These are phyloP conservation scores for Mormyrus iriodes DNA, from an alignment of 2,113 vertebrate genomes.

Conservation along the genomic window DNA sequence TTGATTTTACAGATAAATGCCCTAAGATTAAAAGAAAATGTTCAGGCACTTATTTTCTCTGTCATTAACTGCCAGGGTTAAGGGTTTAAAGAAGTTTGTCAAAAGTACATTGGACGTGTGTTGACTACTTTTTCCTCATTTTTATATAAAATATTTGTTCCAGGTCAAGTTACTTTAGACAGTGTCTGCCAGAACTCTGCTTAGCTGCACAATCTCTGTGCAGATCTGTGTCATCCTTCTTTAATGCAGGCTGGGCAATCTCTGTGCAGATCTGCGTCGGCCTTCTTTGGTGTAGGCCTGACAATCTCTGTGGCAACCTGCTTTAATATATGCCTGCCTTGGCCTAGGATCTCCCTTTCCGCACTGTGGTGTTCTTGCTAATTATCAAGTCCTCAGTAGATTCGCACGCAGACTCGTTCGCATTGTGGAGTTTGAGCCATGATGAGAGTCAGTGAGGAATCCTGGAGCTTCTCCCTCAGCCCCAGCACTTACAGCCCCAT, in stretches of 20 bases:
- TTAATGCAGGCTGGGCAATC: neutral
- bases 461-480: neutral
- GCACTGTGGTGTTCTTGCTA: neutral
- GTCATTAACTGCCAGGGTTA: neutral
- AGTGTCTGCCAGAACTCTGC: neutral
- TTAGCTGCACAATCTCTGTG: neutral
- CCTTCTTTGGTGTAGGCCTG: neutral
- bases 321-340: neutral
- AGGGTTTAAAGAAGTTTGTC: constrained; percentile 5
- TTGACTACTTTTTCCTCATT: neutral
- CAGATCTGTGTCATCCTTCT: neutral
- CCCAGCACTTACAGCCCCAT: neutral
- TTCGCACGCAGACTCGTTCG: neutral
- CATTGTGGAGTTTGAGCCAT: neutral
- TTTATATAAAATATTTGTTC: constrained; percentile 4
- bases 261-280: neutral
- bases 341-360: neutral
- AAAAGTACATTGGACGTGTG: neutral
- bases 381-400: neutral
- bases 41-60: neutral
- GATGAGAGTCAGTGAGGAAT: neutral
- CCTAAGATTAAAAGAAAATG: constrained; percentile 1
- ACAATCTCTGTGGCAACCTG: neutral
- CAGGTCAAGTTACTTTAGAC: neutral
- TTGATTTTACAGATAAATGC: constrained; percentile 3